Percentiles rank a stretch among this genome's conserved stretches.
Conservation (phyloP, 92 coral and sea anemone genomes). For the Zoanthus gigantus region DNA sequence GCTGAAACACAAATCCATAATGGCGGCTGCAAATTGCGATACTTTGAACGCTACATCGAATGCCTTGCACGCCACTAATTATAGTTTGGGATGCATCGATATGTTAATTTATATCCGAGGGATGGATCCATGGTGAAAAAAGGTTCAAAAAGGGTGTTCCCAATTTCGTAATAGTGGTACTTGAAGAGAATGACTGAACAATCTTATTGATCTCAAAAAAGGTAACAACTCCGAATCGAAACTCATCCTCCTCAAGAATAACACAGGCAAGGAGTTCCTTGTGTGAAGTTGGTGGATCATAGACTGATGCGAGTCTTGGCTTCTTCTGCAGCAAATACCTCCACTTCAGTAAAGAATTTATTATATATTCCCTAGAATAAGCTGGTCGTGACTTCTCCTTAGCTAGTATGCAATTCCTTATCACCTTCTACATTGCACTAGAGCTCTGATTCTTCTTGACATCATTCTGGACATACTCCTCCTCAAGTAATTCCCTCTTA, state of each 20-base stretch:
- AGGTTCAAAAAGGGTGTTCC: too few relatives aligned
- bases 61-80: too few relatives aligned
- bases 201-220: constrained; percentile 44
- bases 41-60: too few relatives aligned
- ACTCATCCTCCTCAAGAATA: constrained; percentile 30
- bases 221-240: constrained; percentile 54
- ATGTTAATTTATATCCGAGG: too few relatives aligned
- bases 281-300: not conserved
- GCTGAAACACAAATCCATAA: too few relatives aligned
- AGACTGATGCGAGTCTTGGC: constrained; percentile 6
- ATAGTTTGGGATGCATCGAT: too few relatives aligned
- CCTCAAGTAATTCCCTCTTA: constrained; percentile 49
- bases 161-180: not conserved
- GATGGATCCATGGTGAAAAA: too few relatives aligned
- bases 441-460: constrained; percentile 16
- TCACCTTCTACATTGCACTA: constrained; percentile 47
- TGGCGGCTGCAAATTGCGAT: too few relatives aligned
- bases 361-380: constrained; percentile 53
- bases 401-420: constrained; percentile 42
- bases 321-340: constrained; percentile 53
- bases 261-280: not conserved
- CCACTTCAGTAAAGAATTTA: constrained; percentile 54
- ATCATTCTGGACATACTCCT: constrained; percentile 58
- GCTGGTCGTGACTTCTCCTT: constrained; percentile 22
- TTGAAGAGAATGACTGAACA: not conserved